Percentiles rank a stretch among this genome's conserved stretches.
Conservation (phyloP, 2,113 vertebrate species). For the Gracilinanus agilis region DNA sequence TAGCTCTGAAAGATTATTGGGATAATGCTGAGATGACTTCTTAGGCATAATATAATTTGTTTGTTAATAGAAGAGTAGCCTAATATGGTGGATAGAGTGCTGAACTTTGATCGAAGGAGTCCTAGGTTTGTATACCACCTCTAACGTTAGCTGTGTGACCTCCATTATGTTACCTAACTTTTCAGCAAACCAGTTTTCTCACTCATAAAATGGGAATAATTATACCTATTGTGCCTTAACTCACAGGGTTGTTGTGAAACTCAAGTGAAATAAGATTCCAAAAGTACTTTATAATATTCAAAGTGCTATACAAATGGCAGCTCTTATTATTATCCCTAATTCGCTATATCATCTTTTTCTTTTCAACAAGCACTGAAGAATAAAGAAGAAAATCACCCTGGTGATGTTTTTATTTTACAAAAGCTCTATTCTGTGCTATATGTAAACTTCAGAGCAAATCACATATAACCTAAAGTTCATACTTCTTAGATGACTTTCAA, state of each 20-base stretch:
- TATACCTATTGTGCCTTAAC: not conserved
- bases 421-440: slow-evolving; percentile 7
- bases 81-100: not conserved
- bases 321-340: slow-evolving; percentile 31
- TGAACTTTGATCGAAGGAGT: not conserved
- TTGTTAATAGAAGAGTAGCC: not conserved
- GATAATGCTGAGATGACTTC: not conserved
- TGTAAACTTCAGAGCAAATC: slow-evolving; percentile 12
- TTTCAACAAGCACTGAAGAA: slow-evolving; percentile 11
- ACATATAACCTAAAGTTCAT: slow-evolving; percentile 13
- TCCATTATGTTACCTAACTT: not conserved
- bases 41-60: not conserved
- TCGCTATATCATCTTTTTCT: slow-evolving; percentile 28
- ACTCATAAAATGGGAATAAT: not conserved
- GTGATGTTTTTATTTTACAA: not conserved
- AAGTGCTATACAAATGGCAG: slow-evolving; percentile 2
- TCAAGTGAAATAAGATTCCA: not conserved
- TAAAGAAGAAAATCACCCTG: slow-evolving; percentile 7
- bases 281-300: slow-evolving; percentile 23
- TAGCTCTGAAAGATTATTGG: not conserved
- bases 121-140: not conserved
- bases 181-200: not conserved
- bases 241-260: not conserved
- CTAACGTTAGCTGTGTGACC: not conserved
- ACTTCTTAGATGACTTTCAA: slow-evolving; percentile 35